Evolutionary conservation across 2,113 vertebrate genomes (phyloP).

Genomic region (Sapayoa aenigma): DNA sequence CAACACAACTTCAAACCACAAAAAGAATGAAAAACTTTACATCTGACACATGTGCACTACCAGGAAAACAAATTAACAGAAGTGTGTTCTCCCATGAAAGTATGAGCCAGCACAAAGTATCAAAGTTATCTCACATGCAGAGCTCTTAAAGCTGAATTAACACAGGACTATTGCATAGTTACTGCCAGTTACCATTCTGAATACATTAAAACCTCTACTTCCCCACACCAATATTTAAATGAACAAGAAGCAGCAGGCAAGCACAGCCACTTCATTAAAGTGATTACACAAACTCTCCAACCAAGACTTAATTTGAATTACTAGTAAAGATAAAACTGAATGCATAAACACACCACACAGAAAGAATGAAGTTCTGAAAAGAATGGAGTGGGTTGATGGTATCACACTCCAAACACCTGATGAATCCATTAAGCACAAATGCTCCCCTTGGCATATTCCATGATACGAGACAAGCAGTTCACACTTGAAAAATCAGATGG

Average conservation of each 20-base stretch:
- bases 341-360: neutral
- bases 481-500: neutral
- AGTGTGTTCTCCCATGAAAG: neutral
- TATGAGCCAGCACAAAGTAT: neutral
- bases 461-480: neutral
- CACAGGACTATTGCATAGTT: neutral
- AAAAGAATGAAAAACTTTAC: neutral
- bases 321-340: neutral
- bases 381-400: neutral
- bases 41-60: neutral
- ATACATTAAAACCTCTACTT: neutral
- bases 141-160: neutral
- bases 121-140: neutral
- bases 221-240: neutral
- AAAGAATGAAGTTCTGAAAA: neutral
- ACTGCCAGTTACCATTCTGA: neutral
- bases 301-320: neutral
- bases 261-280: neutral
- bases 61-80: neutral
- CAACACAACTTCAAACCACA: neutral
- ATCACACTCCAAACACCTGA: neutral
- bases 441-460: neutral
- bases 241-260: neutral
- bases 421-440: neutral
- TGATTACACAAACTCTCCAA: neutral